Evolutionary conservation across 2,797 vertebrate species (phyloP), one percentile per base, ranked within the genome.

Genomic region (Notamacropus eugenii): DNA sequence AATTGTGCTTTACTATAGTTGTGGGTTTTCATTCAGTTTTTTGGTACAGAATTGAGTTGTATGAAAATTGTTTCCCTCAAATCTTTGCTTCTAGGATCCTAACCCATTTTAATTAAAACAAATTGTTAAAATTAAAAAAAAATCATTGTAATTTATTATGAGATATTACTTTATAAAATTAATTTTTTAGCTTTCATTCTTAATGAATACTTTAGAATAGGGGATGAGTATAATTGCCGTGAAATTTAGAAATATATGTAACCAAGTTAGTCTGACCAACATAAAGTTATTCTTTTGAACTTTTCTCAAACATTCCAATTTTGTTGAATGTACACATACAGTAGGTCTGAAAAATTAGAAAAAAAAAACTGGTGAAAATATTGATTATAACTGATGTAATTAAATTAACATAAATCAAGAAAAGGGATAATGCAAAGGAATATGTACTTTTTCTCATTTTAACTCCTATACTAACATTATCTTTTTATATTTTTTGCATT

Each of bases 341-440:
- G 58, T 94, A 92, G 59, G 34, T 58, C 90, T 92, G 14, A 56
- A 93, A 95, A 92, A 90, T 28, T 19, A 74, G 74, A 90, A 46
- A 59, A 92, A 92, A 93, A 90, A 46, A 74, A 92, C 0, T 97
- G 52, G 28, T 90, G 4, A 90, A 96, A 95, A 94, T 90, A 13
- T 19, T 93, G 54, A 95, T 0, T 93, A n/a, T 92, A 92, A 57
- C 13, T 91, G 34, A 67, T 95, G 19, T 91, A 92, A 94, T 57
- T 96, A 55, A 95, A 58, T 95, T 94, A 95, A 50, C 19, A 82
- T 94, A 96, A 97, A 90, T 93, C n/a, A 93, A 98, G 97, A 98
- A 98, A 98, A 98, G 98, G 96, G 96, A 98, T 98, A 98, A 54
- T 98, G 98, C 95, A 98, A 46, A 50, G 97, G 95, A 92, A 46